Evolutionary conservation across 64 coral and sea anemone species (phyloP), one percentile per base, ranked within the genome.

Genomic region (Porites australiensis): DNA sequence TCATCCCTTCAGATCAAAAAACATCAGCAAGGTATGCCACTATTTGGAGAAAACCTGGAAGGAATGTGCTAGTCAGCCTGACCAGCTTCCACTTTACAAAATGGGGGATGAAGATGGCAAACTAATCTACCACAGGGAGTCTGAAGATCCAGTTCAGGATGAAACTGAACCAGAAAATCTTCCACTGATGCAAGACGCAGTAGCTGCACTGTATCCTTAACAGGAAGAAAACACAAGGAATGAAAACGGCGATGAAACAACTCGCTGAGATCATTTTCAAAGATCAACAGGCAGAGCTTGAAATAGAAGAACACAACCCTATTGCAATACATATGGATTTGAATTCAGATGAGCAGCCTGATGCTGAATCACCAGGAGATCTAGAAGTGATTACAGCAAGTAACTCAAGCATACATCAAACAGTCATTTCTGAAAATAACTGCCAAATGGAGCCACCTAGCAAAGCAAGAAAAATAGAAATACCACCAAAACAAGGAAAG

Each of bases 41-140:
- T 70, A 86, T 71, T 46, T 86, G 43, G 48, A 50, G 43, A 49
- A 6, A 16, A 49, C 61, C 46, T 86, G 83, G 83, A 55, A 70
- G 0, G 51, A 70, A 50, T 72, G 83, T 72, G 9, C n/a, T 4
- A 13, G 46, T 43, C 2, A 84, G 12, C 81, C 81, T 48, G 46
- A 3, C 1, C 23, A 61, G 16, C 81, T 84, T 44, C 81, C 81
- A 11, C 2, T 84, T 37, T 61, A 22, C 59, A 84, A 84, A 21
- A 12, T 84, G 22, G 46, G 81, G 64, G 81, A 84, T 84, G 52
- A 82, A 82, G 81, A 84, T 6, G 61, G 81, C 16, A 84, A 84
- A 66, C 60, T 84, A 9, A 46, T 84, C 12, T 84, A 66, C 52
- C 60, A 12, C 1, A 64, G 81, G 61, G 16, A 22, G 47, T n/a